Conservation (phyloP, 2,797 vertebrate genomes). For the Coregonus suidteri region DNA sequence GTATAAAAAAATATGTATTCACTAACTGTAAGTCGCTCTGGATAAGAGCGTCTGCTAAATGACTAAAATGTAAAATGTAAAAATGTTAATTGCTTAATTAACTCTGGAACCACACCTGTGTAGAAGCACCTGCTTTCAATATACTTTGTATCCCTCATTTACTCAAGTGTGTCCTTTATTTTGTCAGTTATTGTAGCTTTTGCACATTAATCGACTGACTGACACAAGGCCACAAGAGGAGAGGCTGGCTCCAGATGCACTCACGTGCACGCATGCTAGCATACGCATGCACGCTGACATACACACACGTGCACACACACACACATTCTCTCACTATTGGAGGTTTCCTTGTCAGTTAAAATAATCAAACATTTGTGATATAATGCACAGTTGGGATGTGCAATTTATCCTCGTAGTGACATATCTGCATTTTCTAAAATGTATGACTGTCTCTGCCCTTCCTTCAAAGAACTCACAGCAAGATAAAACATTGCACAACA, state of each 20-base stretch:
- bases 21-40: too few relatives aligned
- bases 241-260: slow-evolving; percentile 17
- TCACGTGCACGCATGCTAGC: not conserved
- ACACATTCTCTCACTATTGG: not conserved
- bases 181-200: slow-evolving; percentile 10
- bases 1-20: too few relatives aligned
- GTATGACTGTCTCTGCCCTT: not conserved
- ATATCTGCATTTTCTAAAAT: not conserved
- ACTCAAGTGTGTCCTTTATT: too few relatives aligned
- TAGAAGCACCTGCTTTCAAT: too few relatives aligned
- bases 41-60: too few relatives aligned
- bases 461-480: not conserved
- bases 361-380: not conserved
- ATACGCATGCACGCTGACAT: slow-evolving; percentile 7
- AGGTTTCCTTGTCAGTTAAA: not conserved
- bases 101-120: too few relatives aligned
- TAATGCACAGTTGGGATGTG: not conserved
- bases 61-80: too few relatives aligned
- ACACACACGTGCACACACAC: slow-evolving; percentile 9
- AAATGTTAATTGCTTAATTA: too few relatives aligned
- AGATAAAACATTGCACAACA: too few relatives aligned
- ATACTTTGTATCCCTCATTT: too few relatives aligned
- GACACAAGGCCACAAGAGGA: slow-evolving; percentile 22
- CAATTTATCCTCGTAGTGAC: not conserved
- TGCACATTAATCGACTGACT: slow-evolving; percentile 53